Percentiles rank a stretch among this genome's conserved stretches.
These are phyloP conservation scores for Orussus abietinus DNA, from an alignment of 1,140 invertebrate species.

Conservation along the genomic window DNA sequence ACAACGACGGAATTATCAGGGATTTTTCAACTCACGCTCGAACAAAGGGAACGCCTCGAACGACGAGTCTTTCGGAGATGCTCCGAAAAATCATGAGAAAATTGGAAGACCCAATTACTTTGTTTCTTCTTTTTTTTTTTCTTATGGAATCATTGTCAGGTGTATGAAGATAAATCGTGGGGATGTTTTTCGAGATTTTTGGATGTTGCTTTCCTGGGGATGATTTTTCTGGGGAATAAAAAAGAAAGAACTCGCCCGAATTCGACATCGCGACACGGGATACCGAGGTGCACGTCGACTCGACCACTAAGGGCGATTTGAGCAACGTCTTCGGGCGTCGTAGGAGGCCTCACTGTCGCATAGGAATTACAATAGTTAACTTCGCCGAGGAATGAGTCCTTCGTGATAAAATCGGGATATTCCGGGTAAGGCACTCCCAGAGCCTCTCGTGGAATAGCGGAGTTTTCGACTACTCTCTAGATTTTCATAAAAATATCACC, in stretches of 20 bases:
- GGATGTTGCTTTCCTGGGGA: too few species aligned
- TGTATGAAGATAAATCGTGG: too few species aligned
- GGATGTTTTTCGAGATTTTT: too few species aligned
- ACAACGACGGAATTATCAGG: slow-evolving; percentile 40
- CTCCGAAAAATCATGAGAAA: too few species aligned
- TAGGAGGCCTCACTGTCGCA: slow-evolving; percentile 4
- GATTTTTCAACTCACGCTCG: not conserved
- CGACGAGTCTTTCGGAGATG: too few species aligned
- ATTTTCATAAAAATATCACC: slow-evolving; percentile 10
- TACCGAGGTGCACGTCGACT: not conserved
- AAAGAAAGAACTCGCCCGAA: too few species aligned
- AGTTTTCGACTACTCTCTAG: not conserved
- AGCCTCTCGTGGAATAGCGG: slow-evolving; percentile 5
- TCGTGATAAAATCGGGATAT: not conserved
- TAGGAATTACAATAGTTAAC: not conserved
- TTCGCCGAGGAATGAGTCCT: not conserved
- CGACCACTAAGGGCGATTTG: slow-evolving; percentile 11
- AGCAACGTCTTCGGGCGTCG: slow-evolving; percentile 4
- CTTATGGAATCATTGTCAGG: too few species aligned
- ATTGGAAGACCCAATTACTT: too few species aligned
- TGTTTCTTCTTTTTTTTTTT: too few species aligned
- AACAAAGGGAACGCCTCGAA: too few species aligned
- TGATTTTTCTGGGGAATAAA: too few species aligned
- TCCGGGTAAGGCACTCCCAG: not conserved
- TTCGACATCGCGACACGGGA: too few species aligned